Evolutionary conservation across 2,113 vertebrate genomes (phyloP).

Genomic region (Sapajus apella): DNA sequence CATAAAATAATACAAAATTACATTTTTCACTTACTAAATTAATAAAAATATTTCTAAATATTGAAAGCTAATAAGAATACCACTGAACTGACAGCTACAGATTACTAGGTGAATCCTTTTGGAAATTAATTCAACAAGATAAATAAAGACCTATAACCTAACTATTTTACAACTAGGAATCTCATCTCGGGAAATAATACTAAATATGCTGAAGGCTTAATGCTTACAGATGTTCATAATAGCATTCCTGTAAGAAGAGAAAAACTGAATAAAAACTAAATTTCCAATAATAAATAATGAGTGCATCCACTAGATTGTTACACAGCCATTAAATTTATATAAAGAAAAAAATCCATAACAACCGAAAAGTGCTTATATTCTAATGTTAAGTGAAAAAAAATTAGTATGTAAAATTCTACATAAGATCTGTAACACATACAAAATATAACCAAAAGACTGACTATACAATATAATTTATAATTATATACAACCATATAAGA

Average conservation of each 20-base stretch:
- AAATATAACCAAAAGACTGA: neutral
- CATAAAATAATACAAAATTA: neutral
- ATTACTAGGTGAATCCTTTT: neutral
- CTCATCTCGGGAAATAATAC: neutral
- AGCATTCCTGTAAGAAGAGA: neutral
- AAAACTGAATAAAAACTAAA: neutral
- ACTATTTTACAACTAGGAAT: neutral
- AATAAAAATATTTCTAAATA: slow-evolving; percentile 19
- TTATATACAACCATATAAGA: neutral
- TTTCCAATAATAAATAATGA: neutral
- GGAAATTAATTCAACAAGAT: neutral
- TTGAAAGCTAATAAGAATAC: neutral
- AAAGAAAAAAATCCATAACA: neutral
- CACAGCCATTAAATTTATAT: neutral
- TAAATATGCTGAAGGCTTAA: neutral
- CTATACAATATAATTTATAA: neutral
- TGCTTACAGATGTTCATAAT: neutral
- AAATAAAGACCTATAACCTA: neutral
- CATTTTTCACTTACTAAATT: neutral
- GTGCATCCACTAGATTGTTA: neutral
- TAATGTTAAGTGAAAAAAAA: neutral
- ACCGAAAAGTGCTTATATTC: neutral
- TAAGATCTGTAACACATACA: neutral
- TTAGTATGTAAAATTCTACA: neutral
- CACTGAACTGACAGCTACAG: neutral